These are phyloP conservation scores for Clistopyga incitator DNA, from an alignment of 2,888 invertebrate genomes.

Conservation along the genomic window DNA sequence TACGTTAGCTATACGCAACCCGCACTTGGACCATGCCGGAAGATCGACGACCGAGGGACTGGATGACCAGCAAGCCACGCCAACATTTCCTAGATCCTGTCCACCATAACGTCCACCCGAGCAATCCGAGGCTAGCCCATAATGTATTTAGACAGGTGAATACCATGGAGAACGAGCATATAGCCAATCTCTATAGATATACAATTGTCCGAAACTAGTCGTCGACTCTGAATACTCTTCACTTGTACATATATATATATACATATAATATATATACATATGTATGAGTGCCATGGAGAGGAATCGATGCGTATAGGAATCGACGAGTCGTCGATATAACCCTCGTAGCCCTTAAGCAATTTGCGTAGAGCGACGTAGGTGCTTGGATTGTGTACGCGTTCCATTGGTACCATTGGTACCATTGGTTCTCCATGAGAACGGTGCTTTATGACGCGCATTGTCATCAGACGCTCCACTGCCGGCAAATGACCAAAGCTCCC, in stretches of 20 bases:
- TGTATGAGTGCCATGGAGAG: background rate
- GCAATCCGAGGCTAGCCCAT: slow-evolving; percentile 15
- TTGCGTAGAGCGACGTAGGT: slow-evolving; percentile 63
- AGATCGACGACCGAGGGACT: slow-evolving; percentile 51
- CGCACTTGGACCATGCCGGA: slow-evolving; percentile 19
- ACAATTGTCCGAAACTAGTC: slow-evolving; percentile 16
- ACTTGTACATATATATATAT: background rate
- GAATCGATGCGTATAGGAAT: slow-evolving; percentile 7
- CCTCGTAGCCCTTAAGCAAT: slow-evolving; percentile 69
- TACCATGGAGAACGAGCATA: slow-evolving; percentile 3
- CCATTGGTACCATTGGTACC: too few relatives aligned
- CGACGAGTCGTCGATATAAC: slow-evolving; percentile 34
- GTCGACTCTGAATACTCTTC: background rate
- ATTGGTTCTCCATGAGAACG: slow-evolving; percentile 35
- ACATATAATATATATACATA: background rate
- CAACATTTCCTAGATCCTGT: slow-evolving; percentile 15
- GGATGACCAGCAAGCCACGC: slow-evolving; percentile 27
- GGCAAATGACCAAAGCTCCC: slow-evolving; percentile 71
- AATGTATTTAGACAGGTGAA: slow-evolving; percentile 42
- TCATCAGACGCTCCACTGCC: slow-evolving; percentile 72
- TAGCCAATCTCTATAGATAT: slow-evolving; percentile 36
- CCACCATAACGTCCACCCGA: slow-evolving; percentile 43
- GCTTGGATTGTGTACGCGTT: slow-evolving; percentile 20
- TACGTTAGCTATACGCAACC: background rate
- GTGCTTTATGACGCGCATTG: slow-evolving; percentile 76